These are phyloP conservation scores for Drosophila tristis DNA, from an alignment of 1,140 invertebrate genomes.

Conservation along the genomic window DNA sequence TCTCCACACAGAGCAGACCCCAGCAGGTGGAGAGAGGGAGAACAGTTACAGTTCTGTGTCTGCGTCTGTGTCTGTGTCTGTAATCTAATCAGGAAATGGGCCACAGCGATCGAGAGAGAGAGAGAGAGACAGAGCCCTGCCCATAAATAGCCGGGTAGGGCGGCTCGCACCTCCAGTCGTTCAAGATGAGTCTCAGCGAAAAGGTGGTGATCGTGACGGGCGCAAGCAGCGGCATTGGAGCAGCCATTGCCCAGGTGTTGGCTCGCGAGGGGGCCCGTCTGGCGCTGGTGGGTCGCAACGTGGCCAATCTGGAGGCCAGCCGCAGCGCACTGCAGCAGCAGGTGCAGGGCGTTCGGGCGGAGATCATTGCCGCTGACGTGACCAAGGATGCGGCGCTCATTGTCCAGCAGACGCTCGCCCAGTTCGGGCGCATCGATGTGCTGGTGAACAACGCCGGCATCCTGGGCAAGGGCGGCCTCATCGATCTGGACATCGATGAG, in stretches of 20 bases:
- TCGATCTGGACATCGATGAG: conserved; percentile 91
- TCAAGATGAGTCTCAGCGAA: conserved; percentile 82
- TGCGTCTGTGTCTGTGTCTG: background rate
- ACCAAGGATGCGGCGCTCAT: conserved; percentile 91
- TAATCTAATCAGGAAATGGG: conserved; percentile 58
- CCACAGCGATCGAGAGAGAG: background rate
- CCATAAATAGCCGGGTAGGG: conserved; percentile 40
- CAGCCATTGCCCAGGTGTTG: conserved; percentile 91
- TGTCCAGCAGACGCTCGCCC: conserved; percentile 88
- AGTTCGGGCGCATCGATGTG: conserved; percentile 91
- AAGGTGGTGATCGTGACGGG: conserved; percentile 91
- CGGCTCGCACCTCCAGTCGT: conserved; percentile 33
- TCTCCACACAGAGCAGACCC: conserved; percentile 16
- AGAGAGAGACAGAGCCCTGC: background rate
- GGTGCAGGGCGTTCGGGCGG: conserved; percentile 22
- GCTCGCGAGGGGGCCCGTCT: conserved; percentile 90
- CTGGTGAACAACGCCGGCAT: conserved; percentile 96
- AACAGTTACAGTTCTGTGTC: background rate
- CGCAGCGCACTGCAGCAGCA: conserved; percentile 85
- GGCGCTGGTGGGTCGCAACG: conserved; percentile 90
- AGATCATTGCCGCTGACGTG: conserved; percentile 86
- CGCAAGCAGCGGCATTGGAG: conserved; percentile 95
- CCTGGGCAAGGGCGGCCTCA: conserved; percentile 87
- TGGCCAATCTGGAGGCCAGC: conserved; percentile 85
- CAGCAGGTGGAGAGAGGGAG: conserved; percentile 42